Percentiles rank a stretch among this genome's conserved stretches.
Conservation (phyloP, 2,797 vertebrate species). For the Eulemur coronatus region DNA sequence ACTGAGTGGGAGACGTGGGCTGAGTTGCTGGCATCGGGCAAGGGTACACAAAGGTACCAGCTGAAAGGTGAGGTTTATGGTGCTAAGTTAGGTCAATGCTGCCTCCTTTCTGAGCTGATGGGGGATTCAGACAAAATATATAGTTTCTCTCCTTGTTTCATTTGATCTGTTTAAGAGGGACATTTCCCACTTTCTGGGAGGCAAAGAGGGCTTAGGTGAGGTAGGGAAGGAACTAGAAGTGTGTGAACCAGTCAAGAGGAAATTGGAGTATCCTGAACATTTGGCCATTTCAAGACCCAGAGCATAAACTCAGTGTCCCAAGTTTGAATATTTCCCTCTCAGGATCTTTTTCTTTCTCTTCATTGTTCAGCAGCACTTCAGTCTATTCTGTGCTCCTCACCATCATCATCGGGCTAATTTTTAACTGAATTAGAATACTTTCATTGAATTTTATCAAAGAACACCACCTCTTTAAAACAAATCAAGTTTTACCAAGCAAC, state of each 20-base stretch:
- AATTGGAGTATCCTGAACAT: slow-evolving; percentile 75
- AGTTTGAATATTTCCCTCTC: slow-evolving; percentile 30
- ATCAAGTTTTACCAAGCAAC: background rate
- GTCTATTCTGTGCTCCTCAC: background rate
- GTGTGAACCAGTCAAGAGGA: slow-evolving; percentile 77
- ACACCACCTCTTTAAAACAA: background rate
- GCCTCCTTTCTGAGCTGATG: slow-evolving; percentile 71
- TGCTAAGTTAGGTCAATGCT: slow-evolving; percentile 67
- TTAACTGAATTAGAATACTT: slow-evolving; percentile 35
- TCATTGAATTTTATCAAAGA: slow-evolving; percentile 23
- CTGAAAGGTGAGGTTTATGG: slow-evolving; percentile 72
- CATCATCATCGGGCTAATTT: background rate
- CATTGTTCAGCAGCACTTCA: background rate
- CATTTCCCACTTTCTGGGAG: slow-evolving; percentile 77
- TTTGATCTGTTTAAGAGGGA: slow-evolving; percentile 76
- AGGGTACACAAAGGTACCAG: slow-evolving; percentile 72
- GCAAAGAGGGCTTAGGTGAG: slow-evolving; percentile 74
- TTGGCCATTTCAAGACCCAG: slow-evolving; percentile 25
- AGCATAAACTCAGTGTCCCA: background rate
- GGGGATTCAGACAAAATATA: slow-evolving; percentile 77
- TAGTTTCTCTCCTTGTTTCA: slow-evolving; percentile 76
- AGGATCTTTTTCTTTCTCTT: slow-evolving; percentile 12
- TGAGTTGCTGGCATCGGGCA: slow-evolving; percentile 64
- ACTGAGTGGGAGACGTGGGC: slow-evolving; percentile 67
- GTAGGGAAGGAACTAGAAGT: slow-evolving; percentile 77